Base-by-base conservation (phyloP, 2,797 vertebrate species). In the Gephyroberyx darwinii region DNA sequence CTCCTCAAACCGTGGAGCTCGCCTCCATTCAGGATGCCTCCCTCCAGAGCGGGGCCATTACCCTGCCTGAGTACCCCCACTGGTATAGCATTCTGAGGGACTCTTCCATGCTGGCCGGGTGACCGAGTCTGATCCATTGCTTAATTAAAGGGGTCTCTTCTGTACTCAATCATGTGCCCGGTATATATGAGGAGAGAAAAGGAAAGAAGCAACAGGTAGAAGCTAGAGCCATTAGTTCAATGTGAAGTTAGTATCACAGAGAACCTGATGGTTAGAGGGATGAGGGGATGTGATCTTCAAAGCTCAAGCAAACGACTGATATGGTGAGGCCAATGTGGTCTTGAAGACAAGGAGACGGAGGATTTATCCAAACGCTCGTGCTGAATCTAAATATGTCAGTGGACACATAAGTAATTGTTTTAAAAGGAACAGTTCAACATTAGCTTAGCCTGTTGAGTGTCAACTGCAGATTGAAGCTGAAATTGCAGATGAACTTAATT, bases 1-100 rank as follows among this genome's bases (percentile, higher is more conserved):
- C 78, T 69, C 56, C 74, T 83, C 6, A 90, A 84, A 31, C 88
- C 88, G 41, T 89, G 87, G 48, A 83, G 6, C 33, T 85, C 86
- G n/a, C 90, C 90, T 4, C 89, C 91, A 0, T 90, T 90, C 65
- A 91, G 81, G 65, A 83, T 88, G 60, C 82, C 75, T 53, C 75
- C 78, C 58, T 88, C 87, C 52, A 77, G 35, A 12, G 73, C 26
- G 37, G 85, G 79, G 58, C 76, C 66, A 41, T 59, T 86, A 0
- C 67, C 85, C 43, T 78, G 81, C 51, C 68, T 70, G 51, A 69
- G 56, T 39, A 66, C 67, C 16, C 74, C 67, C 8, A 66, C 20
- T 0, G 86, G 84, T 20, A 72, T 43, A 19, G 70, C 71, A 8
- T 55, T 73, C 22, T 70, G 75, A 47, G 73, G 77, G 47, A 31